Evolutionary conservation across 1,140 invertebrate genomes (phyloP).

Genomic region (Myzus persicae): DNA sequence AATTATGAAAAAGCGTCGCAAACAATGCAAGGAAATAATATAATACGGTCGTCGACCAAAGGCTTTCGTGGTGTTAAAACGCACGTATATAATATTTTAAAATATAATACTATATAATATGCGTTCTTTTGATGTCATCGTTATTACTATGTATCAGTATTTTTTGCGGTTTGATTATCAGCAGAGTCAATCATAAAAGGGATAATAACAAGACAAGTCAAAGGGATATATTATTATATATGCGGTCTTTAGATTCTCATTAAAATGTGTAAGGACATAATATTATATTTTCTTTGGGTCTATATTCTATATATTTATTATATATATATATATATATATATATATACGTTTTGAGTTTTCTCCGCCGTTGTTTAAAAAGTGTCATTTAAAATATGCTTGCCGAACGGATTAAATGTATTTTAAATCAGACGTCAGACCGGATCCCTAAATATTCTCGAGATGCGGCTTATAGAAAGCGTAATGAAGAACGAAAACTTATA

Average conservation of each 20-base stretch:
- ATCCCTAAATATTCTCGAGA: background rate
- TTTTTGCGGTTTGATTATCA: background rate
- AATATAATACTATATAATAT: background rate
- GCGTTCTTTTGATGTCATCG: background rate
- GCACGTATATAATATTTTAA: background rate
- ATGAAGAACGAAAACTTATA: background rate
- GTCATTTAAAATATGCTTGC: background rate
- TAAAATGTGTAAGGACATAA: constrained; percentile 11
- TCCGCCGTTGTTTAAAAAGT: background rate
- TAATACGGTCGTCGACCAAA: background rate
- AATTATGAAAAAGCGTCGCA: background rate
- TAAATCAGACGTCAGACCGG: background rate
- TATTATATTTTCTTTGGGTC: background rate
- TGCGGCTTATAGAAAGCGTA: background rate
- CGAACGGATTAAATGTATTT: background rate
- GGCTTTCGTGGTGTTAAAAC: background rate
- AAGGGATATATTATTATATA: constrained; percentile 14
- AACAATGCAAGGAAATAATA: background rate
- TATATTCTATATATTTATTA: background rate
- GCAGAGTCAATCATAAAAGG: background rate
- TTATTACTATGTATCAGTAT: constrained; percentile 1
- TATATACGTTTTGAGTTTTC: background rate
- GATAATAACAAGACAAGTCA: constrained; percentile 10
- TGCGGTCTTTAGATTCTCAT: background rate
- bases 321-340: background rate